Evolutionary conservation across 2,888 invertebrate genomes (phyloP).

Genomic region (Siphlonurus alternatus): DNA sequence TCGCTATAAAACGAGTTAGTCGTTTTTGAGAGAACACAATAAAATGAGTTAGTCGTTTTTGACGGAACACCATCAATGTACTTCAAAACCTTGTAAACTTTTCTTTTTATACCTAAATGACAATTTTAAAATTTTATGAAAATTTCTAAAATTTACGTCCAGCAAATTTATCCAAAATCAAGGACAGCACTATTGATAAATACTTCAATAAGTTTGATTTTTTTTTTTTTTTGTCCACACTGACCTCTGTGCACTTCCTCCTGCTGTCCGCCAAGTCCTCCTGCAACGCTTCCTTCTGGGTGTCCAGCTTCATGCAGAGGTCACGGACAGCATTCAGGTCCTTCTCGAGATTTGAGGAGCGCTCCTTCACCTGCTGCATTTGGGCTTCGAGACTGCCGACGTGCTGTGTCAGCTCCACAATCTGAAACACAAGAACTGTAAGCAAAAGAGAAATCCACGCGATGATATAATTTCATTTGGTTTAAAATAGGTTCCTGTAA

Average conservation of each 20-base stretch:
- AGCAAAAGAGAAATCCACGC: too few species aligned
- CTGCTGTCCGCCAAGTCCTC: slow-evolving; percentile 36
- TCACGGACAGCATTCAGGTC: slow-evolving; percentile 41
- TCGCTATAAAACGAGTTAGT: too few species aligned
- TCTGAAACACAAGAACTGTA: slow-evolving; percentile 20
- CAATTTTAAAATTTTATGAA: too few species aligned
- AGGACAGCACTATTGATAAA: not conserved
- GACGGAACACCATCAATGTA: too few species aligned
- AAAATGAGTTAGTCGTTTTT: too few species aligned
- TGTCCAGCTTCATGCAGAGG: slow-evolving; percentile 43
- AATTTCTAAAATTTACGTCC: too few species aligned
- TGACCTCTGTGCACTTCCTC: slow-evolving; percentile 27
- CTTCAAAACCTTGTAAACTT: too few species aligned
- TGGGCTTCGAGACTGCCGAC: slow-evolving; percentile 48
- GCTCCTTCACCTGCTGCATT: slow-evolving; percentile 38
- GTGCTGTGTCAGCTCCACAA: slow-evolving; percentile 33
- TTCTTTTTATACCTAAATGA: too few species aligned
- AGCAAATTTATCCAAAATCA: too few species aligned
- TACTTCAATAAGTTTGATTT: not conserved
- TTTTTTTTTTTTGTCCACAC: not conserved
- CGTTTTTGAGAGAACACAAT: too few species aligned
- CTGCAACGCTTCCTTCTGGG: slow-evolving; percentile 44
- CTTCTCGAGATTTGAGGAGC: slow-evolving; percentile 39
- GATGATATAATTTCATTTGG: too few species aligned
- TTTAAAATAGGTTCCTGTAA: too few species aligned